phyloP scores from a whole-genome alignment of 2,113 vertebrate species.

The Ochotona curzoniae region DNA sequence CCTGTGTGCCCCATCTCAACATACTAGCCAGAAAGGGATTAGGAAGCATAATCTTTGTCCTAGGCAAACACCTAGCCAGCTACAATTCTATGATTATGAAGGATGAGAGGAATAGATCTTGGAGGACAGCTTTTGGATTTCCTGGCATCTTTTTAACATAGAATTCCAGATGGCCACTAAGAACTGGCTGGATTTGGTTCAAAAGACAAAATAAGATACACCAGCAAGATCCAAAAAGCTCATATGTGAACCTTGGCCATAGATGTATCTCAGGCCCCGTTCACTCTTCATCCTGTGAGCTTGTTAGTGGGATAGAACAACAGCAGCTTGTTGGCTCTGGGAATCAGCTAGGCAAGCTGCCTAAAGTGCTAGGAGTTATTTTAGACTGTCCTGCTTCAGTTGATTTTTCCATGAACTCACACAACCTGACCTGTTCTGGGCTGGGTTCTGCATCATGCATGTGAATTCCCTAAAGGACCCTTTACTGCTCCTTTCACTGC shows the following conservation, averaged over 20 bases:
- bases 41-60: neutral
- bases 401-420: neutral
- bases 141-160: neutral
- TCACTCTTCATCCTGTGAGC: neutral
- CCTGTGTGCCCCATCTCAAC: neutral
- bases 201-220: neutral
- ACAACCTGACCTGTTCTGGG: neutral
- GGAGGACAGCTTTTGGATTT: neutral
- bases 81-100: neutral
- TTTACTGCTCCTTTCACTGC: neutral
- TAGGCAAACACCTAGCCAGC: neutral
- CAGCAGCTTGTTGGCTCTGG: neutral
- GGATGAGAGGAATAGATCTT: neutral
- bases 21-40: neutral
- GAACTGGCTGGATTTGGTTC: neutral
- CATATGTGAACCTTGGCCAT: neutral
- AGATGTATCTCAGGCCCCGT: neutral
- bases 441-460: neutral
- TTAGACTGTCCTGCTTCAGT: too few species aligned
- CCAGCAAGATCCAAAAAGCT: neutral
- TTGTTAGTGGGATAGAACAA: neutral
- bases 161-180: neutral
- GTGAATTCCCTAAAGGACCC: neutral
- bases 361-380: conserved; percentile 14
- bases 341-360: neutral